phyloP scores from a whole-genome alignment of 35 echinoderm and acorn worm genomes.

The Apostichopus japonicus region DNA sequence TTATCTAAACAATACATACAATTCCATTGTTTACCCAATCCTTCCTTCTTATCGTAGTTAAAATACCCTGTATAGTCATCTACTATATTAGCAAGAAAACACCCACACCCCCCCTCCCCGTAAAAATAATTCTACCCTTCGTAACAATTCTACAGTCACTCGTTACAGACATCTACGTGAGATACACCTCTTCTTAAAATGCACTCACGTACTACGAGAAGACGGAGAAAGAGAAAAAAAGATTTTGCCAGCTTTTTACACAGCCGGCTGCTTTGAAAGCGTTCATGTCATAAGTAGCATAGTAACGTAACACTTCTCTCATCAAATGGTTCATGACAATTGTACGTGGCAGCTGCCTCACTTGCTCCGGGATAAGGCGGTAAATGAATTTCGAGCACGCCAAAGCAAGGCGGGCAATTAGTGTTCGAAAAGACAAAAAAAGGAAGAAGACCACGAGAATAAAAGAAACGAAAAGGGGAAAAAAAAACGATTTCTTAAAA shows the following conservation, averaged over 20 bases:
- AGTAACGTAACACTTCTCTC: slow-evolving; percentile 23
- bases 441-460: too few relatives aligned
- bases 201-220: background rate
- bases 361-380: slow-evolving; percentile 9
- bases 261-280: background rate
- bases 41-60: too few relatives aligned
- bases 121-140: too few relatives aligned
- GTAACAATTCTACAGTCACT: background rate
- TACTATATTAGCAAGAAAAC: too few relatives aligned
- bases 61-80: too few relatives aligned
- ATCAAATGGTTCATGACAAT: slow-evolving; percentile 4
- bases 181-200: background rate
- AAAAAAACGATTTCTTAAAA: background rate
- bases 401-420: slow-evolving; percentile 6
- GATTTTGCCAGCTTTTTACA: background rate
- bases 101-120: too few relatives aligned
- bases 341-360: slow-evolving; percentile 17
- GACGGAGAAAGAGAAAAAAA: too few relatives aligned
- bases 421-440: background rate
- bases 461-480: too few relatives aligned
- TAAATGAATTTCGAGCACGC: slow-evolving; percentile 39
- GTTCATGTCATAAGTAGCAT: background rate
- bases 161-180: background rate
- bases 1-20: too few relatives aligned
- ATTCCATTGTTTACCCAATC: too few relatives aligned